Percentiles rank a stretch among this genome's conserved stretches.
Conservation (phyloP, 2,888 invertebrate species). For the Clusia tigrina region DNA sequence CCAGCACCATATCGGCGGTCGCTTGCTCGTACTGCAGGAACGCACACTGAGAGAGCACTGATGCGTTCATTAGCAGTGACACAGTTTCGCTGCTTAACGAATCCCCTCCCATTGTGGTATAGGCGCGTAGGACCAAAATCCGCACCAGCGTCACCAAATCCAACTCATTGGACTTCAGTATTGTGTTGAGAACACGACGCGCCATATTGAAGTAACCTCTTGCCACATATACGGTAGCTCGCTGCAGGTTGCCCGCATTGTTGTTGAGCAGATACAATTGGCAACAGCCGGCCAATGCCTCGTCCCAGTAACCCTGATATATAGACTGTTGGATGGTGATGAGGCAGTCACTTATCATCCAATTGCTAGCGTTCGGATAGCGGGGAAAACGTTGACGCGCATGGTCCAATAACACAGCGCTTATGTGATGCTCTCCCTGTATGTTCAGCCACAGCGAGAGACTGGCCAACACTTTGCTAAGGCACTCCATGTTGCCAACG, state of each 20-base stretch:
- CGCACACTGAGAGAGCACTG: slow-evolving; percentile 77
- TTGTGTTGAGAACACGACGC: slow-evolving; percentile 52
- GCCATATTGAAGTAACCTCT: slow-evolving; percentile 63
- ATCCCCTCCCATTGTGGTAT: slow-evolving; percentile 69
- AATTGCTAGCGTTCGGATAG: slow-evolving; percentile 70
- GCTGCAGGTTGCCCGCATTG: slow-evolving; percentile 71
- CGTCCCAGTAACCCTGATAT: slow-evolving; percentile 70
- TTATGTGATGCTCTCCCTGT: slow-evolving; percentile 68
- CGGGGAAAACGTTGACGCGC: slow-evolving; percentile 73
- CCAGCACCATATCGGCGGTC: slow-evolving; percentile 79
- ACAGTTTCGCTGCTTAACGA: slow-evolving; percentile 68
- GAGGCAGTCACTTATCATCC: slow-evolving; percentile 74
- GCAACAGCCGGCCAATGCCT: slow-evolving; percentile 74
- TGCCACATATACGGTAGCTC: slow-evolving; percentile 61
- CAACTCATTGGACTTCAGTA: slow-evolving; percentile 53
- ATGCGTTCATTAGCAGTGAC: slow-evolving; percentile 73
- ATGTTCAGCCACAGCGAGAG: slow-evolving; percentile 67
- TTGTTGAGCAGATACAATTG: slow-evolving; percentile 74
- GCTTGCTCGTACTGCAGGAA: slow-evolving; percentile 81
- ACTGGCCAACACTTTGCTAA: slow-evolving; percentile 76
- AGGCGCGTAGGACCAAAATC: slow-evolving; percentile 74
- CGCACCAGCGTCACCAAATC: slow-evolving; percentile 67
- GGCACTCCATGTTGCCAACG: slow-evolving; percentile 72
- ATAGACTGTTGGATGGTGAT: slow-evolving; percentile 66
- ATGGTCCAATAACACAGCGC: slow-evolving; percentile 69